These are phyloP conservation scores for Aphodius granarius DNA, from an alignment of 2,888 invertebrate genomes.

Conservation along the genomic window DNA sequence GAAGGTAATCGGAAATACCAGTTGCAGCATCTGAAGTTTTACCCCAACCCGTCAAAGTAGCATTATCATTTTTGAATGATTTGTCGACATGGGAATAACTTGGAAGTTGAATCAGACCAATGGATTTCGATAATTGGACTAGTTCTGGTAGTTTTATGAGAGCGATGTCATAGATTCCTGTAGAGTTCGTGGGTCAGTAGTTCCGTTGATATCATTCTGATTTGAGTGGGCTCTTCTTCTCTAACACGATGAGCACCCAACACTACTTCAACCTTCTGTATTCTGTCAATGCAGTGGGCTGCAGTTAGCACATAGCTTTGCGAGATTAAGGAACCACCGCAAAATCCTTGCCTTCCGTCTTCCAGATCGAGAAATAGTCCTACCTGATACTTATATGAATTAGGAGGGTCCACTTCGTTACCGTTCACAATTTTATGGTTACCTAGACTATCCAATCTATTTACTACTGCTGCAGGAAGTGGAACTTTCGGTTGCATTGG, in stretches of 20 bases:
- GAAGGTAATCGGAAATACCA: constrained; percentile 5
- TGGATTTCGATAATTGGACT: constrained; percentile 38
- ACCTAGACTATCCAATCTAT: too few relatives aligned
- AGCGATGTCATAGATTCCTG: constrained; percentile 53
- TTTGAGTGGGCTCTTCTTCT: constrained; percentile 42
- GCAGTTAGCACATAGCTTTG: constrained; percentile 57
- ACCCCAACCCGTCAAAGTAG: constrained; percentile 57
- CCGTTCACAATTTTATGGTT: constrained; percentile 34
- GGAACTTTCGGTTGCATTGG: constrained; percentile 8
- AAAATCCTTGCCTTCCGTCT: constrained; percentile 52
- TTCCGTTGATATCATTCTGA: constrained; percentile 27
- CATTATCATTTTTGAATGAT: constrained; percentile 48
- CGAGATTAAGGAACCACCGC: constrained; percentile 57
- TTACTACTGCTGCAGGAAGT: too few relatives aligned
- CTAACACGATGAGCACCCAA: constrained; percentile 42
- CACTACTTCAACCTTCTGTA: constrained; percentile 32
- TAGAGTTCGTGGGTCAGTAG: constrained; percentile 31
- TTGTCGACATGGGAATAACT: constrained; percentile 34
- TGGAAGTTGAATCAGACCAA: constrained; percentile 31
- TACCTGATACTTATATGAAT: constrained; percentile 38
- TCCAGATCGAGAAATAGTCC: constrained; percentile 28
- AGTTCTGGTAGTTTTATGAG: constrained; percentile 50
- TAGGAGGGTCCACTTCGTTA: constrained; percentile 31
- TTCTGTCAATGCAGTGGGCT: constrained; percentile 52
- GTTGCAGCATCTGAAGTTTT: constrained; percentile 42